Conservation (phyloP, 2,797 vertebrate species). For the Sternotherus odoratus region DNA sequence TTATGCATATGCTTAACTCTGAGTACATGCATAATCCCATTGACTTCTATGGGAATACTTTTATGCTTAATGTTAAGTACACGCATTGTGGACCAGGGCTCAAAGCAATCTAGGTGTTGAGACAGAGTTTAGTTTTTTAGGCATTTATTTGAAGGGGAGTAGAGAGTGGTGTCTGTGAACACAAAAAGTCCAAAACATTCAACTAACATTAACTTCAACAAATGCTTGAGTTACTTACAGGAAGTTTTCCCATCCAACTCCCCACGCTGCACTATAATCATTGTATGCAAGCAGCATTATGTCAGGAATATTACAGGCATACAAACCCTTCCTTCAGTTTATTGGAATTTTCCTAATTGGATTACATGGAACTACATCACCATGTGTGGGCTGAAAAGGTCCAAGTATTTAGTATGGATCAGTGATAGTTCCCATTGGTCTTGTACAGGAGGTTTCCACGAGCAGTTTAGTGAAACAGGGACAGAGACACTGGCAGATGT, state of each 20-base stretch:
- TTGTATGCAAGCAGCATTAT: not conserved
- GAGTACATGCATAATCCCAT: not conserved
- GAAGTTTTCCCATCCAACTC: not conserved
- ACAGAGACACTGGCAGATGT: constrained; percentile 8
- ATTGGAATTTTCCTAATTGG: not conserved
- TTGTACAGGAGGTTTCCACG: not conserved
- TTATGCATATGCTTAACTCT: not conserved
- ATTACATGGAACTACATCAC: not conserved
- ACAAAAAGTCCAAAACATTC: not conserved
- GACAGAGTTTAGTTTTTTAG: not conserved
- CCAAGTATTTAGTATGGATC: not conserved
- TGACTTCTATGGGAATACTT: not conserved
- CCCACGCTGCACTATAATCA: constrained; percentile 2
- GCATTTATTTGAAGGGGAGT: not conserved
- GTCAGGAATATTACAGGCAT: not conserved
- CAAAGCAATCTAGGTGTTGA: not conserved
- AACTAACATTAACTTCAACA: not conserved
- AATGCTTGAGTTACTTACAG: not conserved
- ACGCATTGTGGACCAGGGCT: not conserved
- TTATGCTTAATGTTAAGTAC: not conserved
- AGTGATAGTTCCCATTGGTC: not conserved
- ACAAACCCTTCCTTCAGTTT: constrained; percentile 37
- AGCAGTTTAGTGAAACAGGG: constrained; percentile 17
- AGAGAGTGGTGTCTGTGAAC: not conserved
- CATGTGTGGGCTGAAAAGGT: fast-evolving